These are phyloP conservation scores for Formica exsecta DNA, from an alignment of 1,140 invertebrate genomes.

Conservation along the genomic window DNA sequence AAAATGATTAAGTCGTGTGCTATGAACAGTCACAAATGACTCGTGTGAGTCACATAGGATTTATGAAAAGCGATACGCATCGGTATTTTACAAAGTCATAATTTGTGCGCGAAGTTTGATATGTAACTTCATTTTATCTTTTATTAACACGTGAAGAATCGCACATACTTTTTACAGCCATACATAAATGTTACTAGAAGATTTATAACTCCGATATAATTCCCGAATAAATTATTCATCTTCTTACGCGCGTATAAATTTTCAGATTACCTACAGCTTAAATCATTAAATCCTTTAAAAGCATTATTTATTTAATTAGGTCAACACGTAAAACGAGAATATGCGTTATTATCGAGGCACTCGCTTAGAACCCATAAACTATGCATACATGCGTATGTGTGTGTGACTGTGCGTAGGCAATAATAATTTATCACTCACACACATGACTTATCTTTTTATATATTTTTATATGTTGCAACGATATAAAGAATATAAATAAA, in stretches of 20 bases:
- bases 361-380: background rate
- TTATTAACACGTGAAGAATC: background rate
- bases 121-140: background rate
- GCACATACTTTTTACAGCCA: background rate
- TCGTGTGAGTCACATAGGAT: background rate
- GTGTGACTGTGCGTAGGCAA: background rate
- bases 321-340: background rate
- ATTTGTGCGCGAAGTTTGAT: background rate
- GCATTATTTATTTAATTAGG: background rate
- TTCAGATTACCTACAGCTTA: background rate
- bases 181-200: background rate
- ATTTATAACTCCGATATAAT: background rate
- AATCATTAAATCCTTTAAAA: background rate
- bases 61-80: slow-evolving; percentile 3
- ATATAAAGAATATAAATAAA: too few species aligned
- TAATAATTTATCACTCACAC: background rate
- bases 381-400: too few species aligned
- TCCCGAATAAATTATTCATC: background rate
- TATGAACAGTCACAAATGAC: background rate
- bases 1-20: background rate
- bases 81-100: background rate
- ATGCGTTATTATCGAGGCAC: background rate
- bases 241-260: background rate
- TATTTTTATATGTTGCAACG: too few species aligned
- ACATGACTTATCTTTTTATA: too few species aligned